Evolutionary conservation across 2,797 vertebrate species (phyloP), one percentile per base, ranked within the genome.

Genomic region (Hoplostethus mediterraneus): DNA sequence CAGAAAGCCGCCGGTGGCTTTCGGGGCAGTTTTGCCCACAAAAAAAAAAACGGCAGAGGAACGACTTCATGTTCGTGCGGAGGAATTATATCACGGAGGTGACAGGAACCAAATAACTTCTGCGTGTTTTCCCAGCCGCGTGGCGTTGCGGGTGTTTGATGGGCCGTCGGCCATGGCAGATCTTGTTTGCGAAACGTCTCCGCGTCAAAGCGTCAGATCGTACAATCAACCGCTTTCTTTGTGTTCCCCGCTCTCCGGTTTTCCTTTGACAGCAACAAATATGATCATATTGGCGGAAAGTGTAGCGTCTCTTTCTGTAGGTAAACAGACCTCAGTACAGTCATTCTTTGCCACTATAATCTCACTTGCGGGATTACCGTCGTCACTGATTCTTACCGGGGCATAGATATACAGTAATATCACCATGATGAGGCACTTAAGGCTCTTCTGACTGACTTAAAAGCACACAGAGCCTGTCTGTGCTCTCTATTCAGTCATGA

Each of bases 71-170:
- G 28, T 88, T 81, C 17, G 57, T 73, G 69, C 57, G 65, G 44
- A 72, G 83, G 68, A 83, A 62, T 77, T 71, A 53, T 71, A 53
- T 71, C 86, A 86, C 56, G 60, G 64, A 87, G 79, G 64, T 48
- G 69, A 87, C 79, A 79, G 75, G 79, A 75, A 75, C 49, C 57
- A 84, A 87, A 89, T 86, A 82, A 82, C 71, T 87, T 67, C 44
- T 31, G 51, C 45, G 11, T 73, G 71, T 60, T 85, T 28, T 28
- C 3, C 47, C 21, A 65, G 44, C 52, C 14, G 44, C 45, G 71
- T 71, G 82, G 76, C 66, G 44, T 40, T 71, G 14, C 70, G 63
- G 73, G 73, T 68, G 70, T 77, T 14, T 3, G 56, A 48, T 25
- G 75, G 42, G 66, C 68, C 44, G 21, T 45, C 51, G 67, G 52